These are phyloP conservation scores for Neogobius melanostomus DNA, from an alignment of 2,113 vertebrate species.

Conservation along the genomic window DNA sequence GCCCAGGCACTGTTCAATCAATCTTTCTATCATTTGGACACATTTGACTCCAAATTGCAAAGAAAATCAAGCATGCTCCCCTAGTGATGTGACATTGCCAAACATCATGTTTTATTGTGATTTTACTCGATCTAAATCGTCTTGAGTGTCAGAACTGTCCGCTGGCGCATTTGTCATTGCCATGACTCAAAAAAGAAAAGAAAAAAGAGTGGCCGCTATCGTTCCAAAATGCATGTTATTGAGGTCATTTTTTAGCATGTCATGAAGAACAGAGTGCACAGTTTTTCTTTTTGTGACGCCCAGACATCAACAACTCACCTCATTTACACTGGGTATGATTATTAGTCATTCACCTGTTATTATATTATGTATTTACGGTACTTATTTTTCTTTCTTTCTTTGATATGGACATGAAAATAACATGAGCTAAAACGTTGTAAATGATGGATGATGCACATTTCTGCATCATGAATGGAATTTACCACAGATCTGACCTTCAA, in stretches of 20 bases:
- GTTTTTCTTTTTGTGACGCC: too few relatives aligned
- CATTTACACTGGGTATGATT: too few relatives aligned
- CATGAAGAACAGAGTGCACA: neutral
- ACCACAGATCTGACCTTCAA: too few relatives aligned
- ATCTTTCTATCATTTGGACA: neutral
- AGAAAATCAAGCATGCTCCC: neutral
- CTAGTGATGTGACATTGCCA: conserved; percentile 7
- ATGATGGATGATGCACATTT: too few relatives aligned
- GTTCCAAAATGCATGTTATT: neutral
- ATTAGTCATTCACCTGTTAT: too few relatives aligned
- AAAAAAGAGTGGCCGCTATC: neutral
- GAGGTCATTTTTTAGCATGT: neutral
- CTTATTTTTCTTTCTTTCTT: too few relatives aligned
- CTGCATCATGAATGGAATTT: too few relatives aligned
- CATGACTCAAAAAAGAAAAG: conserved; percentile 6
- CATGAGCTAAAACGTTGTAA: too few relatives aligned
- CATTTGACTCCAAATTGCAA: neutral
- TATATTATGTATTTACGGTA: too few relatives aligned
- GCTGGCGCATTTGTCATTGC: neutral
- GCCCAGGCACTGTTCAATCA: neutral
- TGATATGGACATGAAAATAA: too few relatives aligned
- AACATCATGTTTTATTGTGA: conserved; percentile 6
- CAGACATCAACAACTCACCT: neutral
- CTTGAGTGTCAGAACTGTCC: conserved; percentile 10
- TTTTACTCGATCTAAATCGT: conserved; percentile 10